Evolutionary conservation across 30 jellyfish, hydroid and myxozoan species (phyloP).

Genomic region (Aurelia aurita complex sp. Pacific): DNA sequence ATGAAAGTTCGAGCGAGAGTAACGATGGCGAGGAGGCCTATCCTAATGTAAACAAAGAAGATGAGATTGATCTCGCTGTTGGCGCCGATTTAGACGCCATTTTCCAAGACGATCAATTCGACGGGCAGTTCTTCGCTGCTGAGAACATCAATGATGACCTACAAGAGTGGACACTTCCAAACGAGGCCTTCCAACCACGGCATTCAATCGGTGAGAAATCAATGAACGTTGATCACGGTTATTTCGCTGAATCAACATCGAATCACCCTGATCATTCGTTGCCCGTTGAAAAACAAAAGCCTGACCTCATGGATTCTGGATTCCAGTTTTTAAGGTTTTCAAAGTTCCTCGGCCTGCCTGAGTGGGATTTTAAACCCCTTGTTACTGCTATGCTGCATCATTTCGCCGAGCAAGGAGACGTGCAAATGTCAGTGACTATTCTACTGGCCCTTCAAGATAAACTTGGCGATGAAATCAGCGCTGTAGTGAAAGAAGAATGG

Average conservation of each 20-base stretch:
- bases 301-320: slow-evolving; percentile 17
- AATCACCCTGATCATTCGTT: slow-evolving; percentile 27
- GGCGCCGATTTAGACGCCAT: slow-evolving; percentile 94
- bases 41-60: slow-evolving; percentile 44
- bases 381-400: slow-evolving; percentile 80
- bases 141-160: slow-evolving; percentile 60
- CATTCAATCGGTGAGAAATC: slow-evolving; percentile 76
- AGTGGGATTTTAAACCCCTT: slow-evolving; percentile 82
- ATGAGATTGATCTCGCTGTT: slow-evolving; percentile 55
- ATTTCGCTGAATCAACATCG: slow-evolving; percentile 26
- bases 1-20: slow-evolving; percentile 38
- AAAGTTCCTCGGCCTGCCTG: slow-evolving; percentile 74
- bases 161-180: slow-evolving; percentile 82
- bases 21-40: slow-evolving; percentile 49
- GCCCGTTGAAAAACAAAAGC: slow-evolving; percentile 48
- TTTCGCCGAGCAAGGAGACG: slow-evolving; percentile 94
- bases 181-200: slow-evolving; percentile 82
- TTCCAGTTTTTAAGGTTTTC: slow-evolving; percentile 32
- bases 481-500: slow-evolving; percentile 88
- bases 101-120: slow-evolving; percentile 89
- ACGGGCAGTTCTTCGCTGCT: slow-evolving; percentile 68
- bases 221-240: slow-evolving; percentile 51
- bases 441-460: slow-evolving; percentile 61
- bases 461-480: slow-evolving; percentile 52
- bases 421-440: slow-evolving; percentile 90